These are phyloP conservation scores for Ptilonorhynchus violaceus DNA, from an alignment of 2,113 vertebrate genomes.

Conservation along the genomic window DNA sequence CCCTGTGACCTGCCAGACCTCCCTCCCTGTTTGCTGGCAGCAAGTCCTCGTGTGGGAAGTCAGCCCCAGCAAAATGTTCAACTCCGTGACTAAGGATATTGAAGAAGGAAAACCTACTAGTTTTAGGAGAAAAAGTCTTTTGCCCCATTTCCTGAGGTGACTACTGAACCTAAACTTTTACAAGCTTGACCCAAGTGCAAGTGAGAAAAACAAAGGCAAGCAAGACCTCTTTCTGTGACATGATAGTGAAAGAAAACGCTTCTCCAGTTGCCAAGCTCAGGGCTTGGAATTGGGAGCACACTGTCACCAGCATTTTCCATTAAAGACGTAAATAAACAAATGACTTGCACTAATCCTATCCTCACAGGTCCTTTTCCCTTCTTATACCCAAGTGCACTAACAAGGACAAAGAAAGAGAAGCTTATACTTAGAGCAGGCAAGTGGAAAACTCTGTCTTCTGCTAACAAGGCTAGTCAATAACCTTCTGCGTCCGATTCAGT, in stretches of 20 bases:
- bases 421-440: not conserved
- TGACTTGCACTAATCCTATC: not conserved
- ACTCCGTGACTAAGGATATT: not conserved
- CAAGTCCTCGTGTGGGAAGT: not conserved
- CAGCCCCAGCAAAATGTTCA: not conserved
- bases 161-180: not conserved
- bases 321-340: not conserved
- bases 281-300: not conserved
- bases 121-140: not conserved
- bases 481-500: accelerated
- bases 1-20: not conserved
- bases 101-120: not conserved
- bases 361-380: not conserved
- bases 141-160: accelerated
- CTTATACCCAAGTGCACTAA: not conserved
- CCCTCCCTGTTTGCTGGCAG: not conserved
- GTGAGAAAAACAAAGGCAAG: not conserved
- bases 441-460: not conserved
- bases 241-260: accelerated
- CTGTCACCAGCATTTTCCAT: not conserved
- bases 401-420: not conserved
- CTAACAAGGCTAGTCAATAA: not conserved
- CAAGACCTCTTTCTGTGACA: not conserved
- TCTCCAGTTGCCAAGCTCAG: not conserved
- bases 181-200: not conserved